Conservation (phyloP, 2,797 vertebrate genomes). For the Rhinogobio ventralis region DNA sequence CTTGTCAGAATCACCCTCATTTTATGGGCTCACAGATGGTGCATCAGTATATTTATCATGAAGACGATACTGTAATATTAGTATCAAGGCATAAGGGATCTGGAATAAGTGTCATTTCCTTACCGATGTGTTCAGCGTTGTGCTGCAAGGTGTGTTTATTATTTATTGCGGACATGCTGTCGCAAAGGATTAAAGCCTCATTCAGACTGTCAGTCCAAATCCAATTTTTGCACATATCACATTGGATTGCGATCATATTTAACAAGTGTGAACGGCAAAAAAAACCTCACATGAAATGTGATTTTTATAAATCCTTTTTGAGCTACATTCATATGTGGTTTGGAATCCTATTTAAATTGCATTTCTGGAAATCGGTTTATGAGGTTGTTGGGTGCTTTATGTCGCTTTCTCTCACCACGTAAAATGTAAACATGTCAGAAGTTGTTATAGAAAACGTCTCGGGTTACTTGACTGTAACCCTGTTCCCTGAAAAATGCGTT, state of each 20-base stretch:
- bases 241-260: background rate
- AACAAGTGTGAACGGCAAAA: background rate
- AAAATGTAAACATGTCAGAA: too few relatives aligned
- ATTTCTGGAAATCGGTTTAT: too few relatives aligned
- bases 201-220: background rate
- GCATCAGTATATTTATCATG: constrained; percentile 47
- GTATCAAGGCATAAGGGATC: constrained; percentile 27
- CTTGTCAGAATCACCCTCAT: constrained; percentile 45
- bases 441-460: too few relatives aligned
- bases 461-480: too few relatives aligned
- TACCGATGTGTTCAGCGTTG: constrained; percentile 35
- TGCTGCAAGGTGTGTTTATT: constrained; percentile 32
- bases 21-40: constrained; percentile 57
- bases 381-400: too few relatives aligned
- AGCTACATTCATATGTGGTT: background rate
- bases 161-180: constrained; percentile 18
- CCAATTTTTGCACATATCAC: background rate
- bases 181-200: background rate
- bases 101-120: constrained; percentile 33
- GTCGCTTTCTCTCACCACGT: too few relatives aligned
- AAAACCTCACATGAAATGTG: background rate
- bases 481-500: too few relatives aligned
- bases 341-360: background rate
- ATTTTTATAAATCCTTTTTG: background rate
- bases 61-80: constrained; percentile 38